These are phyloP conservation scores for Halcyon malimbica DNA, from an alignment of 2,113 vertebrate genomes.

Conservation along the genomic window DNA sequence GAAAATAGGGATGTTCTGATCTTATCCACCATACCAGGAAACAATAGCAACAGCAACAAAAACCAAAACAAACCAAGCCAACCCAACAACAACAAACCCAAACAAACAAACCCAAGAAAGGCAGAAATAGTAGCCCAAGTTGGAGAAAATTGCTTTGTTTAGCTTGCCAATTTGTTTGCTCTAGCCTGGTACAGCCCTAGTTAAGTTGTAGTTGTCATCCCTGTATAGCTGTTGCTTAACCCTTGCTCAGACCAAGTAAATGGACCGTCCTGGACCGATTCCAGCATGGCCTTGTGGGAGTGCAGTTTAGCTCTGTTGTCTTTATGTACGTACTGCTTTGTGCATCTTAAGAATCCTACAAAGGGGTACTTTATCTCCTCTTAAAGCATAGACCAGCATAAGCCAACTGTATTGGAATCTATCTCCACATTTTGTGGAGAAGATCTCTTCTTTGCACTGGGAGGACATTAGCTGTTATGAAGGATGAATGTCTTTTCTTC, in stretches of 20 bases:
- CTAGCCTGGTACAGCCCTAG: neutral
- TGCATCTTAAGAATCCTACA: neutral
- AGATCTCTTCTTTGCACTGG: neutral
- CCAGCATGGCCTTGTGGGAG: neutral
- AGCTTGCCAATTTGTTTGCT: neutral
- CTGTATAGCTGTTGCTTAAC: neutral
- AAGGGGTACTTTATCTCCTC: neutral
- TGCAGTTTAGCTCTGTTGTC: neutral
- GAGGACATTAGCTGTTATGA: neutral
- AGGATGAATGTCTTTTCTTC: neutral
- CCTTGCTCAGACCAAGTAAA: neutral
- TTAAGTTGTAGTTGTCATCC: neutral
- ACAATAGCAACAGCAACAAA: neutral
- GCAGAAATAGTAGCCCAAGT: neutral
- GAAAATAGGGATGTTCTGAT: neutral
- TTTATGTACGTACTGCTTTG: neutral
- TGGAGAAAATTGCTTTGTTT: neutral
- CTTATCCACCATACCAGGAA: neutral
- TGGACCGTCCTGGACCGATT: neutral
- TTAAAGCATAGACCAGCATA: neutral
- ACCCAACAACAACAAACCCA: neutral
- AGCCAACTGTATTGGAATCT: neutral
- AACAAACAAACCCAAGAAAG: neutral
- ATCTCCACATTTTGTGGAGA: neutral
- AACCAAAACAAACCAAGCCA: too few relatives aligned